Base-by-base conservation (phyloP, 64 coral and sea anemone genomes). In the Exaiptasia diaphana region DNA sequence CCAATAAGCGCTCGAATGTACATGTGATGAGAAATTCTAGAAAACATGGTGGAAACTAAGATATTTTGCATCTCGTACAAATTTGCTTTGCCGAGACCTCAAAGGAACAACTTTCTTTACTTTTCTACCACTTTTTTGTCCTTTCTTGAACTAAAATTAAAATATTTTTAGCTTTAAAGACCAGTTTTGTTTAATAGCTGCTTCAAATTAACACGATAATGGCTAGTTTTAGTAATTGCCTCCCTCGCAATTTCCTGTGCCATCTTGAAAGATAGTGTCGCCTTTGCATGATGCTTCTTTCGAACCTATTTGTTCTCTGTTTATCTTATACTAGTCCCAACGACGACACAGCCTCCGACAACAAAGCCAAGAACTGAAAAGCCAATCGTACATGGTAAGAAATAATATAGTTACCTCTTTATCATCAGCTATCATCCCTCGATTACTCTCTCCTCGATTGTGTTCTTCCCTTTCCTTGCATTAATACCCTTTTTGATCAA, bases 331-430 rank as follows among this genome's bases (percentile, higher is more conserved):
- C 5, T 29, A 85, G 89, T 85, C 40, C 30, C 38, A 68, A 62
- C 77, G 23, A 74, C 83, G 24, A 49, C 44, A 58, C 43, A 40
- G 8, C 42, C 68, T 25, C 68, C 90, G 5, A 90, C 88, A 76
- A 93, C 90, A 25, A 28, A 65, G 32, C 90, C 90, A 10, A 71
- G 90, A 10, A 93, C 90, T 40, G 90, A 93, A 18, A 58, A 36
- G 31, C 83, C 83, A 4, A 93, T 93, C 32, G 64, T 87, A 14
- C 90, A 86, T 58, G 89, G 89, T 92, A 53, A 37, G 43, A 7
- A 38, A 24, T 31, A 0, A 61, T 23, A 60, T 22, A 60, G 55
- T 8, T 21, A 4, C 50, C 50, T 35, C 15, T 55, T 14, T 53
- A 56, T 35, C 27, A 76, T 33, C 46, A 11, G 20, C 0, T 35